Base-by-base conservation (phyloP, 2,888 invertebrate genomes). In the Cephus sareptanus region DNA sequence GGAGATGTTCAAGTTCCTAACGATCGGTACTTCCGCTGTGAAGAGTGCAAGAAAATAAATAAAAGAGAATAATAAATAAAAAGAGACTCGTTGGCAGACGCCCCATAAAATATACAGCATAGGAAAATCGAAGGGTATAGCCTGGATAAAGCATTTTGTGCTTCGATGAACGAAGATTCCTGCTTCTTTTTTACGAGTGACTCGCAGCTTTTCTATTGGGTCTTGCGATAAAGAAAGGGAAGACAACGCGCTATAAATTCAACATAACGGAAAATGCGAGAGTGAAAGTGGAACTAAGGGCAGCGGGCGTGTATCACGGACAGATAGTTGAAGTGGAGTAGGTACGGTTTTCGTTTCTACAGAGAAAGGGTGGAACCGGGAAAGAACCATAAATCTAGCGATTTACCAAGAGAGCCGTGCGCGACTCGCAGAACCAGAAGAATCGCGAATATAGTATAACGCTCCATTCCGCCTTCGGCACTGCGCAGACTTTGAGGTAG, bases 321-420 rank as follows among this genome's bases (percentile, higher is more conserved):
- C 71, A 34, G 56, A 56, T 56, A 56, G 56, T 56, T 9, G 23
- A 31, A 33, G 71, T 33, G 74, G 30, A 34, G 34, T 34, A 34
- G 74, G 35, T 34, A 74, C 13, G 35, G 37, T 30, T 30, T 74
- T 56, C 69, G 80, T 75, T 69, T 78, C 78, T 79, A 87, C 88
- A 88, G 84, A 79, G 86, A 87, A 87, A 85, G 85, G 87, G 87
- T 87, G 85, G 85, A 74, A 78, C 85, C 83, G 74, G 73, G 77
- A 79, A 81, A 81, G 83, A 83, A 86, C 84, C 80, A 84, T 86
- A 86, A 86, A 87, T 89, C 83, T 83, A 78, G 77, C 81, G 83
- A 83, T 86, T 89, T 89, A 89, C 88, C 89, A 80, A 82, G 79
- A 83, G 79, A 75, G 77, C 80, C 79, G 76, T 37, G 79, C 78